Evolutionary conservation across 2,888 invertebrate species (phyloP).

Genomic region (Lasioglossum marginatum): DNA sequence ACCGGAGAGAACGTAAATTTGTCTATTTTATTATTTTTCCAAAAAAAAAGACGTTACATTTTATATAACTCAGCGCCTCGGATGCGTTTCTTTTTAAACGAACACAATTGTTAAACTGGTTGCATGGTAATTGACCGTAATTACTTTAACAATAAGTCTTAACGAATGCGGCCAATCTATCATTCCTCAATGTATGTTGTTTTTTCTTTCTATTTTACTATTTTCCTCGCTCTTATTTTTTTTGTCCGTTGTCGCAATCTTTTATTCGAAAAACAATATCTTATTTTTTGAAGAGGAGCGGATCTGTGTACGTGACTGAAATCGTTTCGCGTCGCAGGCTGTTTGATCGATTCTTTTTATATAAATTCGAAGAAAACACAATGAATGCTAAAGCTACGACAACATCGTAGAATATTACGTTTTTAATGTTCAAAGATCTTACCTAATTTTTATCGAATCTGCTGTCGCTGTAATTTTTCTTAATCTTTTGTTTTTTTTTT

Average conservation of each 20-base stretch:
- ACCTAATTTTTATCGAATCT: constrained; percentile 44
- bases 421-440: constrained; percentile 34
- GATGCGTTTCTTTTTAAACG: constrained; percentile 50
- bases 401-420: constrained; percentile 33
- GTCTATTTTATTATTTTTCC: constrained; percentile 60
- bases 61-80: constrained; percentile 53
- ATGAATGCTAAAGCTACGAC: constrained; percentile 26
- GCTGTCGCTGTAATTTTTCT: not conserved
- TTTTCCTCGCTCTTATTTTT: not conserved
- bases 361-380: not conserved
- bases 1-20: constrained; percentile 39
- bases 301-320: constrained; percentile 26
- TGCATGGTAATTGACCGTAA: constrained; percentile 41
- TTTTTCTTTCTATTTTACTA: not conserved
- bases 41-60: constrained; percentile 24
- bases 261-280: constrained; percentile 10
- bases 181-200: constrained; percentile 42
- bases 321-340: constrained; percentile 15
- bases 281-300: constrained; percentile 37
- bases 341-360: constrained; percentile 39
- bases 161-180: constrained; percentile 32
- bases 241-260: not conserved
- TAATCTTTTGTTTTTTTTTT: constrained; percentile 36
- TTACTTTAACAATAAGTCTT: constrained; percentile 62
- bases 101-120: constrained; percentile 30